A percentile compares a stretch with the other conserved stretches of the same genome.
phyloP scores from a whole-genome alignment of 2,888 invertebrate genomes.

The Thelaira solivaga region DNA sequence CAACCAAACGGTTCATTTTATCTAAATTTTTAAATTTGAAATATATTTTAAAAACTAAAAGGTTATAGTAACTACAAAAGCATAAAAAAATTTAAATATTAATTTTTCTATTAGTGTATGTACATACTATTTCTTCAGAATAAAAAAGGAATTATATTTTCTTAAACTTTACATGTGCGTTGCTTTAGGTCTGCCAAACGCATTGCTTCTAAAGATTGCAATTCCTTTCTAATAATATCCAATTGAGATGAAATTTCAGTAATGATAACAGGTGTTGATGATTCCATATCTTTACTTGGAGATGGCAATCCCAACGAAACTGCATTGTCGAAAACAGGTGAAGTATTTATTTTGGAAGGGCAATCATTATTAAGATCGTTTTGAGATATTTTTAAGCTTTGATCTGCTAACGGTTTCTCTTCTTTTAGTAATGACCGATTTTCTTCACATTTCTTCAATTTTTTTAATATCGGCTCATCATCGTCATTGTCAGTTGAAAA shows the following conservation, averaged over 20 bases:
- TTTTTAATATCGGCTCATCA: neutral
- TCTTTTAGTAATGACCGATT: neutral
- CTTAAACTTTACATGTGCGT: conserved; percentile 41
- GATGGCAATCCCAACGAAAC: neutral
- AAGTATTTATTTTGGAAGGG: neutral
- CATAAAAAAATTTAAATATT: neutral
- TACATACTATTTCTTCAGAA: neutral
- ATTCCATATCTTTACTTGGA: neutral
- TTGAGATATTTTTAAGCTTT: neutral
- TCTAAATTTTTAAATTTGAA: too few relatives aligned
- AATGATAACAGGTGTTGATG: neutral
- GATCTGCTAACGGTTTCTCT: neutral
- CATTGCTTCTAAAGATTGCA: conserved; percentile 54
- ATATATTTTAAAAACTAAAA: too few relatives aligned
- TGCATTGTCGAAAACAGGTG: neutral
- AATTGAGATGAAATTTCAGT: conserved; percentile 42
- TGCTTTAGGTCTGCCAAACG: conserved; percentile 57
- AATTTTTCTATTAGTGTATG: neutral
- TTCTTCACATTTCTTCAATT: neutral
- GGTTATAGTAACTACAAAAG: too few relatives aligned
- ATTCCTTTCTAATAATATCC: conserved; percentile 49
- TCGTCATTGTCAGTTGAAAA: conserved; percentile 33
- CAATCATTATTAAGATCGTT: neutral
- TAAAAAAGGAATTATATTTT: neutral
- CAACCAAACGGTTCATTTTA: too few relatives aligned